Evolutionary conservation across 2,797 vertebrate genomes (phyloP), one percentile per base, ranked within the genome.

Genomic region (Cirrhinus mrigala): DNA sequence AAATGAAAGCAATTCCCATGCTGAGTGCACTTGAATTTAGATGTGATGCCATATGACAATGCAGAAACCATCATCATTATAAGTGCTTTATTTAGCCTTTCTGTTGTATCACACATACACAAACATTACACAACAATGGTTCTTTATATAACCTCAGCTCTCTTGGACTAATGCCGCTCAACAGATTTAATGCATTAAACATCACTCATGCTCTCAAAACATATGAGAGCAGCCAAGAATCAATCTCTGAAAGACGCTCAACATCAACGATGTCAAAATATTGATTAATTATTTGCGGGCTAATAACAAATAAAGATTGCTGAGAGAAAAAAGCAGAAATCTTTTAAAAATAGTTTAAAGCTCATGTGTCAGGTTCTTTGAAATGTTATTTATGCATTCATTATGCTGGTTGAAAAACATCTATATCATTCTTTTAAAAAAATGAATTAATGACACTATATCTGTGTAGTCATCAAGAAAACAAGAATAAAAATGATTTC

Each of bases 1-100:
- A 44, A 46, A 56, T 8, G 18, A 33, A 83, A 66, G n/a, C 80
- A 44, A 54, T 15, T 56, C 86, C 69, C 44, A 4, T 37, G 73
- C 92, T 92, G 90, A 92, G 90, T 92, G 89, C 83, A 90, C 64
- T 71, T 92, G 89, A 82, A 89, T 64, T 70, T 82, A 33, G 44
- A 76, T 69, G 52, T 12, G 68, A 60, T 66, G 48, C 44, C 75
- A 74, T 71, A 83, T 62, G 46, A 83, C 81, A 71, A 82, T 44
- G 24, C 50, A 79, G 66, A 73, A 84, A 60, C 37, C 60, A 64
- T 48, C 15, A 82, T 81, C 81, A 85, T 80, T 84, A 62, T 69
- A 79, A 78, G 24, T n/a, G 80, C 86, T 81, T 64, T 85, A 71
- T 87, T 76, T 85, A 89, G 71, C 85, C 60, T 74, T 52, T 44